phyloP scores from a whole-genome alignment of 2,113 vertebrate genomes.

The Oxygymnocypris stewartii region DNA sequence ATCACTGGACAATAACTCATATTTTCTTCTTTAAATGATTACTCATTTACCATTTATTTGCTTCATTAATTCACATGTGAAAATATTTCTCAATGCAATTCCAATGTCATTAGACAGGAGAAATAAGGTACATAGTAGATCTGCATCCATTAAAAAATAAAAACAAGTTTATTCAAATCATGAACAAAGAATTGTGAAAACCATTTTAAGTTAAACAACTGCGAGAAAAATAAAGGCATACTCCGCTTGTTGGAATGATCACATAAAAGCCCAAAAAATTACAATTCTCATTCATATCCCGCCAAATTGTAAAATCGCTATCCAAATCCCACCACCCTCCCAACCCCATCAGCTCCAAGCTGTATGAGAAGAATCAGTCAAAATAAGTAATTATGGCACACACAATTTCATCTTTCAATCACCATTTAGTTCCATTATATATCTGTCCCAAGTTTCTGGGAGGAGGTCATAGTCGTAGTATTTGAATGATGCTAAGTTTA shows the following conservation, averaged over 20 bases:
- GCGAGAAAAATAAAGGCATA: constrained; percentile 87
- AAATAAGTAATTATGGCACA: constrained; percentile 10
- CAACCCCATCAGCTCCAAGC: background rate
- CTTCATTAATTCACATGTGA: constrained; percentile 7
- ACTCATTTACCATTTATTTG: background rate
- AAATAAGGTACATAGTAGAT: constrained; percentile 8
- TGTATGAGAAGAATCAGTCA: background rate
- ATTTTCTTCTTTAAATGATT: background rate
- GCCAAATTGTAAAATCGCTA: background rate
- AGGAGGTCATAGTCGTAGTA: background rate
- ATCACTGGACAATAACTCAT: background rate
- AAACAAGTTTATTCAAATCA: constrained; percentile 82
- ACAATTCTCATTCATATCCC: constrained; percentile 38
- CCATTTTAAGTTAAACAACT: constrained; percentile 81
- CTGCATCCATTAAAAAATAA: constrained; percentile 61
- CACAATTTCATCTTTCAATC: background rate
- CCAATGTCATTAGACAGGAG: background rate
- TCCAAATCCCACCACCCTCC: background rate
- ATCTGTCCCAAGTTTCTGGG: background rate
- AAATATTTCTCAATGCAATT: background rate
- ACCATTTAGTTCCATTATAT: background rate
- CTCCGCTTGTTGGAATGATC: constrained; percentile 86
- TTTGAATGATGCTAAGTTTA: background rate
- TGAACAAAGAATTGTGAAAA: constrained; percentile 73
- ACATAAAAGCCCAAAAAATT: constrained; percentile 67